Evolutionary conservation across 1,140 invertebrate genomes (phyloP).

Genomic region (Hormaphis cornu): DNA sequence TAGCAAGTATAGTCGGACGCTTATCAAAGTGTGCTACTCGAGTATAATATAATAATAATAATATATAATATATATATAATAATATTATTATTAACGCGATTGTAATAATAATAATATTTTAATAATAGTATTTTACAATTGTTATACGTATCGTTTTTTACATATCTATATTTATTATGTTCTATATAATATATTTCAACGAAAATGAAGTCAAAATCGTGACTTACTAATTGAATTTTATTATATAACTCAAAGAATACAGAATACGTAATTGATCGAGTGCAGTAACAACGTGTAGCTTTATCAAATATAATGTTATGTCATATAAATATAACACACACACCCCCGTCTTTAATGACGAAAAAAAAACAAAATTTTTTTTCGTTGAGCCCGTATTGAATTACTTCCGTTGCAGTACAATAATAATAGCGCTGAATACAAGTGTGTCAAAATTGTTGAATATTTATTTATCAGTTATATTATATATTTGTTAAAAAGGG

Average conservation of each 20-base stretch:
- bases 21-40: background rate
- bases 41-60: slow-evolving; percentile 14
- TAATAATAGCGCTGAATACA: too few relatives aligned
- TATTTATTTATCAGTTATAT: too few relatives aligned
- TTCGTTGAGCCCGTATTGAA: background rate
- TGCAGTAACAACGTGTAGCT: background rate
- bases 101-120: slow-evolving; percentile 3
- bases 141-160: background rate
- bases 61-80: too few relatives aligned
- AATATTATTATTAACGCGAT: slow-evolving; percentile 4
- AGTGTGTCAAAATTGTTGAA: too few relatives aligned
- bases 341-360: background rate
- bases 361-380: background rate
- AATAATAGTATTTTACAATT: background rate
- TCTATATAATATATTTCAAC: too few relatives aligned
- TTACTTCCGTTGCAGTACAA: background rate
- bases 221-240: slow-evolving; percentile 24
- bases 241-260: background rate
- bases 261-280: slow-evolving; percentile 17
- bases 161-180: too few relatives aligned
- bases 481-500: too few relatives aligned
- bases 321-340: too few relatives aligned
- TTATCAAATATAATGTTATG: background rate
- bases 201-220: slow-evolving; percentile 23
- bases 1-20: too few relatives aligned